These are phyloP conservation scores for Drosophila azteca DNA, from an alignment of 1,140 invertebrate genomes.

Conservation along the genomic window DNA sequence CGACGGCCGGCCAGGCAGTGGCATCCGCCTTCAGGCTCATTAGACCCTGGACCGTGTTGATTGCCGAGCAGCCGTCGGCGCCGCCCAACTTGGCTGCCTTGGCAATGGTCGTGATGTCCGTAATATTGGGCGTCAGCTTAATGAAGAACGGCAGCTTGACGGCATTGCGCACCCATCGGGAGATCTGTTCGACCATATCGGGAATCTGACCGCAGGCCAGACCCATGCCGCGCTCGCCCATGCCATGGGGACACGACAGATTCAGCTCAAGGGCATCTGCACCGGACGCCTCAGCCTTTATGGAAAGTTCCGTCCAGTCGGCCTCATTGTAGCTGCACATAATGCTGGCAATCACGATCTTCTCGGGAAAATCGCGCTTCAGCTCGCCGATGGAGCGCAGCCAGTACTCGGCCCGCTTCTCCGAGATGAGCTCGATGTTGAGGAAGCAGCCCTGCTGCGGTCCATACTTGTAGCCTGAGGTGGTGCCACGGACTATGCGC, in stretches of 20 bases:
- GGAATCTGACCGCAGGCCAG: conserved; percentile 98
- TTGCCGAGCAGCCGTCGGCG: conserved; percentile 97
- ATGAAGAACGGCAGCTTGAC: conserved; percentile 98
- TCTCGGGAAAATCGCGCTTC: conserved; percentile 95
- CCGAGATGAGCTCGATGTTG: conserved; percentile 99
- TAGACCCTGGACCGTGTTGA: conserved; percentile 97
- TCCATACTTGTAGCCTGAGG: conserved; percentile 95
- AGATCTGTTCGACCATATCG: conserved; percentile 94
- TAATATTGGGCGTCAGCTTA: conserved; percentile 99
- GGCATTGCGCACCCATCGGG: conserved; percentile 92
- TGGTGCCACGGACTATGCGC: conserved; percentile 96
- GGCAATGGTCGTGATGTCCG: conserved; percentile 95
- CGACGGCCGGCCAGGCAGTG: conserved; percentile 95
- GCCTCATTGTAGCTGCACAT: conserved; percentile 95
- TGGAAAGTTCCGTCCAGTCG: conserved; percentile 95
- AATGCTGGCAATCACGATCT: conserved; percentile 98
- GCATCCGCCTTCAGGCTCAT: conserved; percentile 94
- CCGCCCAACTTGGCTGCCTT: conserved; percentile 96
- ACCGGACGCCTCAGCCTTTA: conserved; percentile 92
- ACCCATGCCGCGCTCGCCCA: conserved; percentile 99
- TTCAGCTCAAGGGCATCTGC: conserved; percentile 98
- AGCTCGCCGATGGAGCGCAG: conserved; percentile 94
- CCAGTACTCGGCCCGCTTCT: conserved; percentile 98
- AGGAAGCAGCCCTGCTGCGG: conserved; percentile 97
- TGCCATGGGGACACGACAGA: conserved; percentile 98